Evolutionary conservation across 30 jellyfish, hydroid and myxozoan genomes (phyloP).

Genomic region (Rhopilema esculentum): DNA sequence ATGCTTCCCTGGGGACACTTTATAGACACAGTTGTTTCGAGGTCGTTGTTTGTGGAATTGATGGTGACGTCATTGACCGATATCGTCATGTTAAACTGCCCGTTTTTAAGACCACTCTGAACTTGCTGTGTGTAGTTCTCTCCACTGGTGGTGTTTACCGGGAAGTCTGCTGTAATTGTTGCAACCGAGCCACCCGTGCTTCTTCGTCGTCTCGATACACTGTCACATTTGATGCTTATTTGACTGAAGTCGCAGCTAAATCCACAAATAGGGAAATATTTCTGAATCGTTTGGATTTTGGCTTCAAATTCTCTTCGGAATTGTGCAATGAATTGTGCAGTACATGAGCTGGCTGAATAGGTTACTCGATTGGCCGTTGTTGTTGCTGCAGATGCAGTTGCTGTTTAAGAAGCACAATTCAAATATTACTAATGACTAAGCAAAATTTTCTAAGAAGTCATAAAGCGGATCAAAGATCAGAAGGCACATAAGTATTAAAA

Average conservation of each 20-base stretch:
- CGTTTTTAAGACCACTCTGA: slow-evolving; percentile 50
- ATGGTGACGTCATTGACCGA: slow-evolving; percentile 39
- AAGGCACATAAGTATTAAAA: too few species aligned
- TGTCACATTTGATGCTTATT: slow-evolving; percentile 71
- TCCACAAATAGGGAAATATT: slow-evolving; percentile 82
- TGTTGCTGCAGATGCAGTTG: slow-evolving; percentile 45
- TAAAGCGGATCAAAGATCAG: too few species aligned
- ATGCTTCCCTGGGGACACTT: slow-evolving; percentile 41
- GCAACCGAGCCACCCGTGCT: slow-evolving; percentile 44
- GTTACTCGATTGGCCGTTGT: slow-evolving; percentile 50
- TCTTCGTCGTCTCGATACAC: slow-evolving; percentile 77
- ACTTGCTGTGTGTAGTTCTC: slow-evolving; percentile 48
- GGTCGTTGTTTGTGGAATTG: slow-evolving; percentile 39
- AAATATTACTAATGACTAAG: too few species aligned
- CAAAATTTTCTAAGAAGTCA: too few species aligned
- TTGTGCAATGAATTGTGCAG: slow-evolving; percentile 51
- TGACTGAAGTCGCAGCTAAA: slow-evolving; percentile 73
- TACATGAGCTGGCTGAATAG: slow-evolving; percentile 72
- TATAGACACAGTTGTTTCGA: slow-evolving; percentile 23
- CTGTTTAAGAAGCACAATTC: slow-evolving; percentile 9
- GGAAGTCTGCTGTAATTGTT: slow-evolving; percentile 48
- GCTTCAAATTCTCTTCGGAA: slow-evolving; percentile 53
- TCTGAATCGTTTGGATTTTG: slow-evolving; percentile 38
- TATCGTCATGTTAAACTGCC: slow-evolving; percentile 37
- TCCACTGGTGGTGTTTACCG: slow-evolving; percentile 45